A percentile compares a stretch with the other conserved stretches of the same genome.
Evolutionary conservation across 2,888 invertebrate species (phyloP).

Genomic region (Lepidocyrtinus sp.): DNA sequence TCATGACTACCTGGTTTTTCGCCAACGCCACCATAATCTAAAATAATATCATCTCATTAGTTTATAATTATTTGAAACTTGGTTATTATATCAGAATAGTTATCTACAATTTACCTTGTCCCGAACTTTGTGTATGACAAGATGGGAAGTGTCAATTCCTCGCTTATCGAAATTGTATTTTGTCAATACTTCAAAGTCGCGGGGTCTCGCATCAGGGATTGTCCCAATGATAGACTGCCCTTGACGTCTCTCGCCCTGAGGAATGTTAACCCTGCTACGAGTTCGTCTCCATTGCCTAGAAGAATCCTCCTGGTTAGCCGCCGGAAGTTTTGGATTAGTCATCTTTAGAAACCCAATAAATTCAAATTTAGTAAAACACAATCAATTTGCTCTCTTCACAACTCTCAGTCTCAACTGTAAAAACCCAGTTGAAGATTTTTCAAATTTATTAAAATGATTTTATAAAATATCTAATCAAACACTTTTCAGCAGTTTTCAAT

Average conservation of each 20-base stretch:
- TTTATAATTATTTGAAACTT: neutral
- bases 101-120: constrained; percentile 33
- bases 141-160: constrained; percentile 70
- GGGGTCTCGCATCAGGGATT: neutral
- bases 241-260: neutral
- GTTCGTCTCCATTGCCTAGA: too few relatives aligned
- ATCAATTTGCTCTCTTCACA: neutral
- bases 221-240: constrained; percentile 32
- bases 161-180: constrained; percentile 72
- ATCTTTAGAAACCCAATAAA: neutral
- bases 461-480: too few relatives aligned
- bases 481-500: too few relatives aligned
- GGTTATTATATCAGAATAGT: neutral
- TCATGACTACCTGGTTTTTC: constrained; percentile 82
- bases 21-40: constrained; percentile 82
- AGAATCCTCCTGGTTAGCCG: neutral
- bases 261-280: too few relatives aligned
- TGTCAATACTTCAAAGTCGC: constrained; percentile 71
- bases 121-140: constrained; percentile 70
- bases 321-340: neutral
- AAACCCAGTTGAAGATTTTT: too few relatives aligned
- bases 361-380: neutral
- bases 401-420: neutral
- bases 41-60: constrained; percentile 14
- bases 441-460: too few relatives aligned